Base-by-base conservation (phyloP, 1,140 invertebrate species). In the Apocrypta bakeri region DNA sequence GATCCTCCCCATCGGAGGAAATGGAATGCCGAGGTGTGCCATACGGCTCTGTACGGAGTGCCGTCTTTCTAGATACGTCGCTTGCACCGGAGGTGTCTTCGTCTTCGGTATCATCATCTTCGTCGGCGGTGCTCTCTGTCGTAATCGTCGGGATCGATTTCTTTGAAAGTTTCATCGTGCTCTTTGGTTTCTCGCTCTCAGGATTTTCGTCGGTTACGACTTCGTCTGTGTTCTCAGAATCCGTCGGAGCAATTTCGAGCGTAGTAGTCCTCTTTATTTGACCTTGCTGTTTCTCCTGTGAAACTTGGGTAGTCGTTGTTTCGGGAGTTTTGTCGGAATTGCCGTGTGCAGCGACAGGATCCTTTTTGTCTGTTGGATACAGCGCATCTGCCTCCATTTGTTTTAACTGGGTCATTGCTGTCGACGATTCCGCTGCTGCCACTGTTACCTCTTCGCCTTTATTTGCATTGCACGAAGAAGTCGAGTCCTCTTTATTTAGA, bases 51-150 rank as follows among this genome's bases (percentile, higher is more conserved):
- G 85, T 88, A 9, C 86, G 88, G 77, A 92, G 78, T 82, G 88
- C 89, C 24, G 91, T 91, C 86, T 90, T 90, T 78, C 87, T 89
- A 2, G 91, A 92, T 75, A 90, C 85, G 83, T 91, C 90, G 84
- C 90, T 92, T n/a, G 85, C 84, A 25, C 75, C 83, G 7, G 89
- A 90, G 33, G 89, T 89, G 82, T 92, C 90, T 82, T 87, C 90
- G 2, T 91, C 89, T 14, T 89, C 86, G 12, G 87, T 86, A 79
- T 85, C 84, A 0, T n/a, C 74, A 33, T 72, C 64, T 29, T 29
- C 79, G 68, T 25, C 31, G 68, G n/a, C 66, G 24, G 9, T 29
- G 17, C 21, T 73, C 82, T 25, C 61, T 71, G 40, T 71, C 56
- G 80, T 27, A n/a, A 61, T 11, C 27, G 33, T 17, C 40, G 48